phyloP scores from a whole-genome alignment of 2,113 vertebrate genomes.

The Procavia capensis region DNA sequence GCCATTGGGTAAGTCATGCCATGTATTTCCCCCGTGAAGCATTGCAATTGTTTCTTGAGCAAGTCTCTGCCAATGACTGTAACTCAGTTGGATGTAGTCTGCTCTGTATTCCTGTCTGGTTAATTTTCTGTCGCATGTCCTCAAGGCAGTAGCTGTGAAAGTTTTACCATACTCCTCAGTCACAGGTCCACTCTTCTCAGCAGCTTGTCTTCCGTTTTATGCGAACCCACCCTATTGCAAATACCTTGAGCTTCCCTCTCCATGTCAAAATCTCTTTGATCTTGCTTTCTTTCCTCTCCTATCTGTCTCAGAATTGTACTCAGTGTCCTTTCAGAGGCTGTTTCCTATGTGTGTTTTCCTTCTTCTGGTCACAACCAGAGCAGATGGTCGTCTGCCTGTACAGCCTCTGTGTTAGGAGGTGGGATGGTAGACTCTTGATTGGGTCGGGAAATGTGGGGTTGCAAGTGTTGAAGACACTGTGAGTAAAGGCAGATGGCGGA shows the following conservation, averaged over 20 bases:
- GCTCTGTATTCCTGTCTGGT: background rate
- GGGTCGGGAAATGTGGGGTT: too few relatives aligned
- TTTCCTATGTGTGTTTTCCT: background rate
- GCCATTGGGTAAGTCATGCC: background rate
- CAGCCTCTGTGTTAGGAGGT: background rate
- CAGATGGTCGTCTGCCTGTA: background rate
- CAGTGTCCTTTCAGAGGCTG: background rate
- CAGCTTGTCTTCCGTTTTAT: background rate
- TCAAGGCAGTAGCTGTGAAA: background rate
- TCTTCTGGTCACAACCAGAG: background rate
- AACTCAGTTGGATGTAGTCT: background rate
- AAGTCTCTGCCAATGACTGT: background rate
- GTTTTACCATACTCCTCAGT: rapidly evolving
- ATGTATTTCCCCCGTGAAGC: background rate
- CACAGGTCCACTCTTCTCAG: background rate
- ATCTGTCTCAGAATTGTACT: background rate
- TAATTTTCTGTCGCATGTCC: background rate
- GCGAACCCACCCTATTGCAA: background rate
- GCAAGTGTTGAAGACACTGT: background rate
- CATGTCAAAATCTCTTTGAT: background rate
- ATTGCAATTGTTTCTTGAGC: background rate
- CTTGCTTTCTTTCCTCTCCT: background rate
- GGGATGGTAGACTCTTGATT: background rate
- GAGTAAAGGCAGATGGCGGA: background rate
- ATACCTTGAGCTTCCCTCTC: background rate